These are phyloP conservation scores for Ctenopoma multispine DNA, from an alignment of 2,797 vertebrate species.

Conservation along the genomic window DNA sequence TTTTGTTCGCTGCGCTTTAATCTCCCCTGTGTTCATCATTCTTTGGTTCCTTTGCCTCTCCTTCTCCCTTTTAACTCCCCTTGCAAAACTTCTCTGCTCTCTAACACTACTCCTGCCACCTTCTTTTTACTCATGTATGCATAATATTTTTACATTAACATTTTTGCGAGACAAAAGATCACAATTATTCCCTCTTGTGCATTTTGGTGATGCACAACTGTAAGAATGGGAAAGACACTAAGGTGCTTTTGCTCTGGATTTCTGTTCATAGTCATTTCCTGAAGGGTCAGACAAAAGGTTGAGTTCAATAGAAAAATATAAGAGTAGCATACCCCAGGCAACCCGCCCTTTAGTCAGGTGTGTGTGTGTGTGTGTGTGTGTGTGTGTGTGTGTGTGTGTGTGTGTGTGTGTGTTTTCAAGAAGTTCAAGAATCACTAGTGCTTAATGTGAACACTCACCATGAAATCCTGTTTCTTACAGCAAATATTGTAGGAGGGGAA, in stretches of 20 bases:
- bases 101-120: conserved; percentile 17
- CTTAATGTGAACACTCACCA: conserved; percentile 51
- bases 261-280: neutral
- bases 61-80: conserved; percentile 17
- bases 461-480: conserved; percentile 75
- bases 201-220: neutral
- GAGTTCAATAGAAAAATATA: conserved; percentile 25
- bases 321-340: conserved; percentile 20
- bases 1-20: conserved; percentile 27
- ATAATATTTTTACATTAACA: conserved; percentile 61
- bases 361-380: too few species aligned
- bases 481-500: conserved; percentile 28
- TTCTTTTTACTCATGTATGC: conserved; percentile 53
- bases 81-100: conserved; percentile 30
- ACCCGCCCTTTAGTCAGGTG: conserved; percentile 36
- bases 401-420: too few species aligned
- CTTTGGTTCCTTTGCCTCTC: conserved; percentile 14
- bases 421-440: conserved; percentile 11
- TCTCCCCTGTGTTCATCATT: conserved; percentile 9
- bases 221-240: conserved; percentile 1
- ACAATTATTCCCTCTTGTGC: conserved; percentile 5
- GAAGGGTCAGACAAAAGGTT: conserved; percentile 27
- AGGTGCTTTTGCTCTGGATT: conserved; percentile 8
- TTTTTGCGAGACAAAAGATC: conserved; percentile 48
- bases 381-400: too few species aligned